Conservation (phyloP, 1,140 invertebrate genomes). For the Eumaeus atala region DNA sequence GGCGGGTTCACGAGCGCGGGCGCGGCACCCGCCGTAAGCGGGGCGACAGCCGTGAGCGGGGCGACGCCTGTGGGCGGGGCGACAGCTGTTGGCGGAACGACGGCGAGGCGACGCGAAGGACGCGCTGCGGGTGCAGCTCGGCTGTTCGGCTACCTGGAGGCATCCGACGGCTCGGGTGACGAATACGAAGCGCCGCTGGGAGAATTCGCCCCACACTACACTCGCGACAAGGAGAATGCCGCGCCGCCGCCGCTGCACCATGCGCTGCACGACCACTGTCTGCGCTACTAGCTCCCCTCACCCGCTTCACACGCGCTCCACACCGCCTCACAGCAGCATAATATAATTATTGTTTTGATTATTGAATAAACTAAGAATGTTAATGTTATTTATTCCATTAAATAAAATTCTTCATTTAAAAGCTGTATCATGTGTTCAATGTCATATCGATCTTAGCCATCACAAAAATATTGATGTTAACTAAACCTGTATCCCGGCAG, state of each 20-base stretch:
- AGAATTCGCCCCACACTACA: constrained; percentile 48
- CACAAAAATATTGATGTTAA: too few relatives aligned
- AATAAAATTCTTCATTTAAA: constrained; percentile 9
- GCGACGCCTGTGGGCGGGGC: constrained; percentile 6
- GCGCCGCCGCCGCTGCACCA: constrained; percentile 55
- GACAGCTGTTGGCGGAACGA: constrained; percentile 21
- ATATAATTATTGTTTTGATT: constrained; percentile 3
- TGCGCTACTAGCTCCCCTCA: constrained; percentile 45
- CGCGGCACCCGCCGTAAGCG: constrained; percentile 20
- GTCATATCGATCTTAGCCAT: too few relatives aligned
- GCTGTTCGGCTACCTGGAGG: constrained; percentile 77
- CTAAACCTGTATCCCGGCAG: too few relatives aligned
- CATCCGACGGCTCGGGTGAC: constrained; percentile 75
- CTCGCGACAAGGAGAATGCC: constrained; percentile 72
- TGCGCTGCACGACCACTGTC: constrained; percentile 58
- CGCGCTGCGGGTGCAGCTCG: constrained; percentile 75
- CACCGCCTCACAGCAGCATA: constrained; percentile 1
- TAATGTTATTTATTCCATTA: constrained; percentile 14
- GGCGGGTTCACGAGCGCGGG: constrained; percentile 22
- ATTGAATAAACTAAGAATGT: constrained; percentile 16
- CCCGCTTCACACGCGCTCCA: not conserved
- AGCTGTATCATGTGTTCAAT: not conserved
- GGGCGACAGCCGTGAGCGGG: constrained; percentile 14
- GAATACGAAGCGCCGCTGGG: constrained; percentile 51
- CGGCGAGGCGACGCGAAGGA: constrained; percentile 36